phyloP scores from a whole-genome alignment of 2,113 vertebrate genomes.

The Carassius carassius region DNA sequence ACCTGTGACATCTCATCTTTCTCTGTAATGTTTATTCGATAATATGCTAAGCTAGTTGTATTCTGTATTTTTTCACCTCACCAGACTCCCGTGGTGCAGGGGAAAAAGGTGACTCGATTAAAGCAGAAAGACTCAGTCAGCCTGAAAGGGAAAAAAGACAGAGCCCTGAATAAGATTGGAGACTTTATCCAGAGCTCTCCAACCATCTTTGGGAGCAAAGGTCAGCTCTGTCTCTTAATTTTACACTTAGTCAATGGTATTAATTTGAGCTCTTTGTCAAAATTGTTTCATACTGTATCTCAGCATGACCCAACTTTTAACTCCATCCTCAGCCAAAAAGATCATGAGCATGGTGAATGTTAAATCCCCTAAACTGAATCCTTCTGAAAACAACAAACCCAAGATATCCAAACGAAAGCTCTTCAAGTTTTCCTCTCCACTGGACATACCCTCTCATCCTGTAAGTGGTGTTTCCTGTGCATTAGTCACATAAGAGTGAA shows the following conservation, averaged over 20 bases:
- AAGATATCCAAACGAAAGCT: conserved; percentile 82
- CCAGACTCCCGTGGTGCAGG: conserved; percentile 54
- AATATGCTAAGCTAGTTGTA: neutral
- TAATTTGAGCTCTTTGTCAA: neutral
- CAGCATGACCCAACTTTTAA: conserved; percentile 3
- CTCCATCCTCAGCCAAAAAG: conserved; percentile 78
- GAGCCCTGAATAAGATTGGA: conserved; percentile 81
- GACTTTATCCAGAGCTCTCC: conserved; percentile 84
- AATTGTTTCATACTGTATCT: conserved; percentile 1
- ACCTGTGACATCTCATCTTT: neutral
- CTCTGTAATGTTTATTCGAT: conserved; percentile 16
- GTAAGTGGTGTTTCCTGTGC: conserved; percentile 69
- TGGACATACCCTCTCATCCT: conserved; percentile 75
- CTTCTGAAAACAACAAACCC: conserved; percentile 61
- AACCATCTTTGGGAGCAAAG: conserved; percentile 82
- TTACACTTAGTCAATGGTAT: neutral
- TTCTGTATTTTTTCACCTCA: neutral
- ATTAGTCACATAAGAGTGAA: neutral
- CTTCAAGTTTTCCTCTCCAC: conserved; percentile 76
- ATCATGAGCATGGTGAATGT: conserved; percentile 77
- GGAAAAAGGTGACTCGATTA: conserved; percentile 52
- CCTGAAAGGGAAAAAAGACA: conserved; percentile 72
- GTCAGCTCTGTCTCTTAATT: conserved; percentile 66
- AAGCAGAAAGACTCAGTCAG: conserved; percentile 65
- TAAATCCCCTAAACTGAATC: conserved; percentile 64